Evolutionary conservation across 2,888 invertebrate species (phyloP).

Genomic region (Caenorhabditis sp.): DNA sequence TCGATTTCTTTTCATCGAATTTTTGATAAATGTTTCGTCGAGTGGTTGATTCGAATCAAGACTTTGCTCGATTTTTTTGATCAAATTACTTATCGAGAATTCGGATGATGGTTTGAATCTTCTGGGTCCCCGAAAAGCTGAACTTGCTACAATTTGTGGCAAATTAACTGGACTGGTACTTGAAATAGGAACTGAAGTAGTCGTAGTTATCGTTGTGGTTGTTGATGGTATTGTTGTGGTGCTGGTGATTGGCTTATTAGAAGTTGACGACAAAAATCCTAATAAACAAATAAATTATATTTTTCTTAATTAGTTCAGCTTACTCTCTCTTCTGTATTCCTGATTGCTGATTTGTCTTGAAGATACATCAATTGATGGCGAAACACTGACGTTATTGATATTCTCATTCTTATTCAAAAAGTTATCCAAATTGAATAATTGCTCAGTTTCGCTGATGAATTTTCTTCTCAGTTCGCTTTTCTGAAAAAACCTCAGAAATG

Average conservation of each 20-base stretch:
- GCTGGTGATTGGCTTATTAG: not conserved
- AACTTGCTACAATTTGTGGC: not conserved
- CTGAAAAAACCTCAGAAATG: constrained; percentile 11
- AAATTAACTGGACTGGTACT: not conserved
- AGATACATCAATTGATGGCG: constrained; percentile 37
- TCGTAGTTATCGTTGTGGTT: not conserved
- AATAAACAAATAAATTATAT: too few species aligned
- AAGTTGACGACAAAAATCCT: not conserved
- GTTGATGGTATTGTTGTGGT: not conserved
- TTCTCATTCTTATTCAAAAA: constrained; percentile 5
- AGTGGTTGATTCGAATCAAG: constrained; percentile 35
- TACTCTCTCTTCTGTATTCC: constrained; percentile 27
- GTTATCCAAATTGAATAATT: constrained; percentile 31
- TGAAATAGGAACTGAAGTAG: not conserved
- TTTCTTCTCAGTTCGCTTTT: constrained; percentile 20
- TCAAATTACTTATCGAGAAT: constrained; percentile 28
- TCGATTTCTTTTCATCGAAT: constrained; percentile 36
- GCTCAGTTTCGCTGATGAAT: constrained; percentile 38
- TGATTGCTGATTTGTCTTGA: constrained; percentile 26
- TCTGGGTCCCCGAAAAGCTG: constrained; percentile 2
- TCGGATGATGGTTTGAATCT: constrained; percentile 8
- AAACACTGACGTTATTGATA: not conserved
- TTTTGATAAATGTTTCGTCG: constrained; percentile 44
- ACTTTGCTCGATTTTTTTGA: constrained; percentile 37
- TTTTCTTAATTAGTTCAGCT: constrained; percentile 20